phyloP scores from a whole-genome alignment of 2,797 vertebrate species.

The Spea hammondii region DNA sequence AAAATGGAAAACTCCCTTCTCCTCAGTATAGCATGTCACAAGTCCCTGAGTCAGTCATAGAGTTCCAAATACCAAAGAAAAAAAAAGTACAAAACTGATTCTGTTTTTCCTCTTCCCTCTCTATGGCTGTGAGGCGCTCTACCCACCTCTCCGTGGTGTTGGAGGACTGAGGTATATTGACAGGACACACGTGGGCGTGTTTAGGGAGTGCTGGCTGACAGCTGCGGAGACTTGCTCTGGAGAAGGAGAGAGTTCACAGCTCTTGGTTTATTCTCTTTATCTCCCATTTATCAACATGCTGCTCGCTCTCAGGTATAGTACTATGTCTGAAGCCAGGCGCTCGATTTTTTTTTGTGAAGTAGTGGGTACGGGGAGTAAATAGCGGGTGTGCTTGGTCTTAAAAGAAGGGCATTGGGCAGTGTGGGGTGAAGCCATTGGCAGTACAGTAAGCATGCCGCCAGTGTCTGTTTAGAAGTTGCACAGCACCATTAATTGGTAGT shows the following conservation, averaged over 20 bases:
- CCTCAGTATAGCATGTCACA: too few species aligned
- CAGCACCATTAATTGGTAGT: too few species aligned
- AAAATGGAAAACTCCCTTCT: too few species aligned
- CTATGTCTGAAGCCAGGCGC: neutral
- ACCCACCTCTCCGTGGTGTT: conserved; percentile 1
- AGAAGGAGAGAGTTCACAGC: neutral
- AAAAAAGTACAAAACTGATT: too few species aligned
- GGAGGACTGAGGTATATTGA: conserved; percentile 10
- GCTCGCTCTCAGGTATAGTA: conserved; percentile 17
- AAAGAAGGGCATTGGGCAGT: neutral
- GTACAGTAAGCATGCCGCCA: too few species aligned
- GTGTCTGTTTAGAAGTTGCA: too few species aligned
- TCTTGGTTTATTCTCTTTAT: neutral
- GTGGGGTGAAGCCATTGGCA: too few species aligned
- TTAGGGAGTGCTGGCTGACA: neutral
- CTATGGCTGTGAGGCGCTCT: conserved; percentile 8
- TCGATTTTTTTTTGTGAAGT: too few species aligned
- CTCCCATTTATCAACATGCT: conserved; percentile 1
- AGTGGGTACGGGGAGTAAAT: neutral
- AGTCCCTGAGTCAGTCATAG: too few species aligned
- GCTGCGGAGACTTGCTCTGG: neutral
- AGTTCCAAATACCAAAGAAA: too few species aligned
- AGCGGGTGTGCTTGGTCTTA: neutral
- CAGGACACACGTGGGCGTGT: conserved; percentile 1
- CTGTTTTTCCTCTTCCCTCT: neutral